These are phyloP conservation scores for Pterophyllum scalare DNA, from an alignment of 2,113 vertebrate species.

Conservation along the genomic window DNA sequence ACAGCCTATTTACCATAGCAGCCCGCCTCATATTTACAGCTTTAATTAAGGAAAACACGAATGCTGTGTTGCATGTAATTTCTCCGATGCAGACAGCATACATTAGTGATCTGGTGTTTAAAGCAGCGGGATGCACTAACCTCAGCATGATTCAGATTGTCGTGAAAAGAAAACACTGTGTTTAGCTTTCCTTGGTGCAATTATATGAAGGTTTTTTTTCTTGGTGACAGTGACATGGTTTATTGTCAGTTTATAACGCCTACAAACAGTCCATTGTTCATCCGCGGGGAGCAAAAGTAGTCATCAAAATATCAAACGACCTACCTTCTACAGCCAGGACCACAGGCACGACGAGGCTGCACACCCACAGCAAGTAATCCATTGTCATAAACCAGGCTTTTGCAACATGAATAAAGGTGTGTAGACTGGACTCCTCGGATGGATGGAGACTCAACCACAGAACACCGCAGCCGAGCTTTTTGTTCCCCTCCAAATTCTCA, in stretches of 20 bases:
- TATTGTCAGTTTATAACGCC: conserved; percentile 4
- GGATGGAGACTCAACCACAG: conserved; percentile 56
- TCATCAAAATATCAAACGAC: conserved; percentile 5
- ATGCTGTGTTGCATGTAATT: conserved; percentile 2
- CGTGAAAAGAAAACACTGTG: background rate
- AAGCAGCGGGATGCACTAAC: background rate
- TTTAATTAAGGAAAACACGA: conserved; percentile 45
- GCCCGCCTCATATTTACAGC: conserved; percentile 27
- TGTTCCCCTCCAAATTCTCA: conserved; percentile 52
- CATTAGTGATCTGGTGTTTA: conserved; percentile 13
- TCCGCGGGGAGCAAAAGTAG: conserved; percentile 16
- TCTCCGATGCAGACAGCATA: background rate
- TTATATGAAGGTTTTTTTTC: background rate
- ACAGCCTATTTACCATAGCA: conserved; percentile 16
- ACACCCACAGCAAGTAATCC: conserved; percentile 85
- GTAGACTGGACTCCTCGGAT: conserved; percentile 60
- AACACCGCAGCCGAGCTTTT: conserved; percentile 58
- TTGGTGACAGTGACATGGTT: conserved; percentile 11
- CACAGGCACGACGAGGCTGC: conserved; percentile 80
- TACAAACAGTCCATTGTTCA: conserved; percentile 54
- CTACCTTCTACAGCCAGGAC: conserved; percentile 84
- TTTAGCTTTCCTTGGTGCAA: background rate
- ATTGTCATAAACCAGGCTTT: conserved; percentile 81
- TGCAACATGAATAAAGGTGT: conserved; percentile 81
- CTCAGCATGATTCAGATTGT: background rate